These are phyloP conservation scores for Anabas testudineus DNA, from an alignment of 2,797 vertebrate species.

Conservation along the genomic window DNA sequence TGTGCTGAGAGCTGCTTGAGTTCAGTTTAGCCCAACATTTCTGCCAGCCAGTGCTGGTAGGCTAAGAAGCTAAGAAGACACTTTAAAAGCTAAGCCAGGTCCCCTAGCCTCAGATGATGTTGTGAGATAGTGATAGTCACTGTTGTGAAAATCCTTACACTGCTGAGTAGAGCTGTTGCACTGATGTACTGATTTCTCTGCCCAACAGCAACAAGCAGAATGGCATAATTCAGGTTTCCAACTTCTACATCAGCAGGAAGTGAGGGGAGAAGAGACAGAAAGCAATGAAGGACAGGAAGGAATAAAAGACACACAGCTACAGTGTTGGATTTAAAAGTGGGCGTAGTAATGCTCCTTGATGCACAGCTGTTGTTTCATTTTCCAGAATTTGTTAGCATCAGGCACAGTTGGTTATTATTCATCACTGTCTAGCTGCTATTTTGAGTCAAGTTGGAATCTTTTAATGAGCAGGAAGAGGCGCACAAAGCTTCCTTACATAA, in stretches of 20 bases:
- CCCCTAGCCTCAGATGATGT: constrained; percentile 35
- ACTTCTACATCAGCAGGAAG: constrained; percentile 58
- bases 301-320: constrained; percentile 29
- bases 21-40: constrained; percentile 27
- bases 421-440: constrained; percentile 53
- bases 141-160: constrained; percentile 38
- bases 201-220: constrained; percentile 62
- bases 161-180: constrained; percentile 46
- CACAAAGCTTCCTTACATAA: constrained; percentile 56
- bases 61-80: constrained; percentile 31
- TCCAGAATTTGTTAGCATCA: constrained; percentile 49
- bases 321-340: constrained; percentile 57
- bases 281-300: constrained; percentile 39
- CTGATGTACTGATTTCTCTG: constrained; percentile 55
- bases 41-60: constrained; percentile 29
- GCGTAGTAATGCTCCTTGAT: constrained; percentile 30
- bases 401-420: constrained; percentile 49
- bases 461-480: constrained; percentile 54
- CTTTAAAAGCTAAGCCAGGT: constrained; percentile 39
- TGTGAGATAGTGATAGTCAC: constrained; percentile 48
- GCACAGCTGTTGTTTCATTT: constrained; percentile 61
- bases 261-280: constrained; percentile 27
- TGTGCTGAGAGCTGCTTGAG: constrained; percentile 32
- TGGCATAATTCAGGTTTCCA: constrained; percentile 63
- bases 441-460: constrained; percentile 50